Evolutionary conservation across 1,140 invertebrate genomes (phyloP), one percentile per base, ranked within the genome.

Genomic region (Cyclina sinensis): DNA sequence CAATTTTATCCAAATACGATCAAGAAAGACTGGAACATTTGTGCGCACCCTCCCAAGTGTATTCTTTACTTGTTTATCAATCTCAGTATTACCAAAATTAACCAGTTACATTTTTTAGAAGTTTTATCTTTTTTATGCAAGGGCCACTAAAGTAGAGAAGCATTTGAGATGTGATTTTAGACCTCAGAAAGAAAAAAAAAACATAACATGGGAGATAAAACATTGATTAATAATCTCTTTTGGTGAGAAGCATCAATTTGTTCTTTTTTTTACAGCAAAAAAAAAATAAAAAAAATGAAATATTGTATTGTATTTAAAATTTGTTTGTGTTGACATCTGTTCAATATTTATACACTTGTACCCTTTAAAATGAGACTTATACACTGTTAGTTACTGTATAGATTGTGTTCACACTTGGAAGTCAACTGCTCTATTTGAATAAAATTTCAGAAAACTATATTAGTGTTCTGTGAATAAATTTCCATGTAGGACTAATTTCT

Each of bases 351-450:
- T 7, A 48, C 46, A 48, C 14, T 18, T 21, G 51, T 16, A 57
- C 7, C 16, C 14, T 18, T 21, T n/a, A 57, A 3, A 57, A 5
- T 65, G 24, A 14, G 24, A 12, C n/a, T 30, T 65, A 5, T 65
- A 32, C n/a, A 65, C 30, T 30, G 32, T 65, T 30, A 57, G n/a
- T 57, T 21, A 57, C 21, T 62, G 27, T 62, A 39, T 70, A 39
- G 65, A 39, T 37, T 70, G 65, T 70, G 65, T 70, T 37, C 65
- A 70, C 65, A 70, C 65, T 70, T 2, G 3, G 21, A 35, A 37
- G 30, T 70, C 65, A 35, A 37, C 65, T 70, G 32, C 30, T 70
- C 65, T 70, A 35, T 37, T 70, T 70, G 37, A 70, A 70, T 70
- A 70, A 70, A 70, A 70, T 16, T 37, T 4, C 21, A 62, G 24